Base-by-base conservation (phyloP, 1,140 invertebrate species). In the Penaeus japonicus region DNA sequence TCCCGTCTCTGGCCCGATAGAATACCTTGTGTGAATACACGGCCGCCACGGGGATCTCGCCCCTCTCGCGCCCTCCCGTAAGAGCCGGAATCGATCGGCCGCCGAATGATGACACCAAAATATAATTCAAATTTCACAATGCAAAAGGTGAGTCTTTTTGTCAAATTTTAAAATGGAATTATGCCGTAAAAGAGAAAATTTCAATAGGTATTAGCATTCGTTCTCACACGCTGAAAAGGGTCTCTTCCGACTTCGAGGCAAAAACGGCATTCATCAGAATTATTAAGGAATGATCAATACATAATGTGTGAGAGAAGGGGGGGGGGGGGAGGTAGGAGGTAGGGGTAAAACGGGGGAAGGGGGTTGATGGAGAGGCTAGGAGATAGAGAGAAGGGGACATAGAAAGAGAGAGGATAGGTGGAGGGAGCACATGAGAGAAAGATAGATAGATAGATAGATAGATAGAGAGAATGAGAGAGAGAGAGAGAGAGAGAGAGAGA, bases 101-200 rank as follows among this genome's bases (percentile, higher is more conserved):
- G 0, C 20, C 32, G 12, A 70, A 30, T 83, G 86, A 88, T 88
- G 86, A 88, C 86, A 88, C 86, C 86, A 88, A 88, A 88, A 88
- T 88, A 84, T 88, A 88, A 88, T 88, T 88, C 86, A 88, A 84
- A 83, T 83, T 84, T 84, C 80, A 88, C 86, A 88, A 88, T 88
- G 86, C 86, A 32, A 84, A 77, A 88, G 86, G 86, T 88, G 86
- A 88, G 65, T 88, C 86, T 88, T 88, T 88, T 88, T 88, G 86
- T 88, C 86, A 78, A 75, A 88, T 88, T 88, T 88, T 88, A 88
- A 88, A 88, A 88, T 88, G 86, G 86, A 88, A 88, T 88, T 88
- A 88, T 88, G 86, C 65, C 83, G 86, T 88, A 88, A 88, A 88
- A 88, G 86, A 88, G 35, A 53, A 80, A 83, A 75, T 75, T 88